Evolutionary conservation across 1,140 invertebrate species (phyloP), one percentile per base, ranked within the genome.

Genomic region (Oscheius sp.): DNA sequence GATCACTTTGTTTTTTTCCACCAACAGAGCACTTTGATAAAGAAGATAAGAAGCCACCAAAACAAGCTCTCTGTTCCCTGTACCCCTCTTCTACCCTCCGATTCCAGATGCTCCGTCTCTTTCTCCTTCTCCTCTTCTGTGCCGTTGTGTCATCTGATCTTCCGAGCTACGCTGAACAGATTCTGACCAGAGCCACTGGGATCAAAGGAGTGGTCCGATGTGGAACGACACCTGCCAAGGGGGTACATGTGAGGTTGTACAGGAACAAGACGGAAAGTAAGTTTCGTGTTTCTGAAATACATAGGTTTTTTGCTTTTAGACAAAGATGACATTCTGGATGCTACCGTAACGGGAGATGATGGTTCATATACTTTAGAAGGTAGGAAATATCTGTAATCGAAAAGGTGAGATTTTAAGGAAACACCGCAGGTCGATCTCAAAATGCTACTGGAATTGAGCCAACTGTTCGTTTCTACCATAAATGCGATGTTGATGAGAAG

Each of bases 401-500:
- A 4, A 20, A 23, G 7, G 15, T 55, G 15, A 55, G 7, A 7
- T 7, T 4, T 55, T 23, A 7, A 63, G 68, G 68, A 74, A 32
- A 71, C 65, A 71, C 65, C 23, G 68, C 32, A 29, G 68, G 65
- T 20, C 59, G 68, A 13, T 7, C 68, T n/a, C 34, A 52, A 13
- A 45, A 74, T 13, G 65, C 73, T 20, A 74, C 65, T n/a, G 46
- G 46, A 29, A 71, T 71, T 36, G 65, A 71, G n/a, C 68, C 68
- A 18, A 68, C 38, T 20, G 31, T 71, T 31, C 63, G 65, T 29
- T 73, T 71, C 42, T 71, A 70, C 65, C 68, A 71, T 68, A 71
- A 71, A 45, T 71, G 68, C 38, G 68, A 71, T 34, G 61, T 52
- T 23, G 2, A 68, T 1, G 65, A 71, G 68, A 52, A 70, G 23